Evolutionary conservation across 2,797 vertebrate genomes (phyloP), one percentile per base, ranked within the genome.

Genomic region (Catharus ustulatus): DNA sequence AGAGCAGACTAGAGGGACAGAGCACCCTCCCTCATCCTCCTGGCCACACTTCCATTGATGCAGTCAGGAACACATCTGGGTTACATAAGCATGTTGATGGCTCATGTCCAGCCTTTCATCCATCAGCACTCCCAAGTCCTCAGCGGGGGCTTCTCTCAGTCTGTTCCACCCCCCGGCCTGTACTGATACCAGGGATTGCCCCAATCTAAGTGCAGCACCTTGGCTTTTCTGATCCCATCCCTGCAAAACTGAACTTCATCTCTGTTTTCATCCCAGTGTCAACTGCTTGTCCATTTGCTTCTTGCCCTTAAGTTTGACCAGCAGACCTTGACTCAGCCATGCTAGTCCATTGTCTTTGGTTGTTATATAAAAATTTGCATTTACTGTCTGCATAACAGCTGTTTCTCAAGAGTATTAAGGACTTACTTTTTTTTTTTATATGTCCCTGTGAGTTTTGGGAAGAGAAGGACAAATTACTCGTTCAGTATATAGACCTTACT

Each of bases 101-200:
- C 26, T 48, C 36, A 16, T 27, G 22, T 43, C 26, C 32, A 78
- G 15, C 12, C 49, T 36, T n/a, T 57, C 18, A 49, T 19, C 36
- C 42, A 49, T 5, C 49, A 27, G 27, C 16, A 79, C 7, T 2
- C 21, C 9, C 18, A 43, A 38, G 43, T 6, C 7, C 21, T 58
- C 22, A 15, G 8, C 26, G 27, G 27, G 27, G 22, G 22, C 15
- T 78, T 5, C 8, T 36, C 14, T 51, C 34, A 5, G 0, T 69
- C 34, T 30, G 30, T 19, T 34, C 30, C 24, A 26, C 0, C 1
- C 12, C 5, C 13, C 43, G 49, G 32, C 22, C 27, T 19, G 3
- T 19, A 4, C 3, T 36, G 43, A 49, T 32, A 13, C 4, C 2
- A 1, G 14, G 51, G 7, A 4, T 32, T 58, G 6, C 5, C 15